Evolutionary conservation across 2,113 vertebrate species (phyloP).

Genomic region (Numenius arquata): DNA sequence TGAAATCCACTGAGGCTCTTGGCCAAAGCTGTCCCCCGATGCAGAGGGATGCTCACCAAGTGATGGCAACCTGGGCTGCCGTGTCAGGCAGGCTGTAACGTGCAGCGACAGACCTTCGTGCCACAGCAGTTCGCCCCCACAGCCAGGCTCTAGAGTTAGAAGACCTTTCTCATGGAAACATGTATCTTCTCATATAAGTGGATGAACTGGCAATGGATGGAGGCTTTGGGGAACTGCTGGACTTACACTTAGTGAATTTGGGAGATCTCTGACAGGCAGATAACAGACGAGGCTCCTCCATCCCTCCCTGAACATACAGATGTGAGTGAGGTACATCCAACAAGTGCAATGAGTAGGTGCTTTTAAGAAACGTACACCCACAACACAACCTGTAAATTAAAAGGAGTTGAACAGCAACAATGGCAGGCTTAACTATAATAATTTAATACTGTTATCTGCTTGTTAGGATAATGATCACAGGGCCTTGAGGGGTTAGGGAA

Average conservation of each 20-base stretch:
- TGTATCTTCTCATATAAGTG: neutral
- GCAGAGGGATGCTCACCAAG: neutral
- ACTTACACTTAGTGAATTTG: neutral
- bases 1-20: neutral
- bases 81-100: rapidly evolving
- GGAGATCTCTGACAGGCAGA: neutral
- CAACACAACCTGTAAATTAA: neutral
- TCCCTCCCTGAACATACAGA: rapidly evolving
- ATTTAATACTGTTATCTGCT: neutral
- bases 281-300: neutral
- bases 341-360: neutral
- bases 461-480: neutral
- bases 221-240: neutral
- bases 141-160: neutral
- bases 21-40: neutral
- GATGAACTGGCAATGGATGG: neutral
- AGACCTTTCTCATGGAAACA: neutral
- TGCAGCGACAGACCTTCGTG: rapidly evolving
- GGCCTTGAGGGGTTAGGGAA: neutral
- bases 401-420: neutral
- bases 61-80: neutral
- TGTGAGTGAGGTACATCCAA: neutral
- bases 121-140: neutral
- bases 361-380: neutral
- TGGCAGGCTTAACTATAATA: neutral